Base-by-base conservation (phyloP, 92 coral and sea anemone species). In the Nematostella vectensis region DNA sequence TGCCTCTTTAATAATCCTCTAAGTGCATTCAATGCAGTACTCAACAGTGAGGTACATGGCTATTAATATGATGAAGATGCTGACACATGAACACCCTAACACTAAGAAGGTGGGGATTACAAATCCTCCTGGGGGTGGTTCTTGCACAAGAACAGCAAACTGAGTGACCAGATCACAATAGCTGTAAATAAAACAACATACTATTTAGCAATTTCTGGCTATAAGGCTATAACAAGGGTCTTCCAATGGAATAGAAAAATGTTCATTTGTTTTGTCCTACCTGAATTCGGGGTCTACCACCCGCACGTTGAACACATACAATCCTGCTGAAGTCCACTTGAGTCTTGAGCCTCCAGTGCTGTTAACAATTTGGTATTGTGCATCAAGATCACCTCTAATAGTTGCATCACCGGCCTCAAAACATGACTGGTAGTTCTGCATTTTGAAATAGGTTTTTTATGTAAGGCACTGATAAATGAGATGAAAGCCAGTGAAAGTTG, bases 271-370 rank as follows among this genome's bases (percentile, higher is more conserved):
- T 6, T 33, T 33, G 40, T 54, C 47, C 43, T 24, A 89, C 96
- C 96, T 89, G 59, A 73, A 75, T 0, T 64, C 78, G 18, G 94
- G 94, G 26, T 89, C 89, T 27, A 89, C 49, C 20, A 89, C 82
- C 51, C 67, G 80, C 54, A 86, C 70, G 28, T 55, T 80, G 49
- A 91, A 85, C 16, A 86, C 69, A 61, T 68, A 85, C 21, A 86
- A 33, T 18, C 98, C 98, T 13, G 53, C 72, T 48, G 51, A 67
- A 26, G 59, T 25, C 98, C 98, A 91, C 24, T 27, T 31, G 28
- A 91, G 16, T 26, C 67, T 62, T 11, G 88, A 77, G 28, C 76
- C 70, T 47, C 80, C 91, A 26, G 82, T 76, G 20, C 67, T 74
- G 75, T 91, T 91, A 19, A 81, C 48, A 27, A 91, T 71, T 71